Evolutionary conservation across 2,797 vertebrate genomes (phyloP), one percentile per base, ranked within the genome.

Genomic region (Chiroxiphia lanceolata): DNA sequence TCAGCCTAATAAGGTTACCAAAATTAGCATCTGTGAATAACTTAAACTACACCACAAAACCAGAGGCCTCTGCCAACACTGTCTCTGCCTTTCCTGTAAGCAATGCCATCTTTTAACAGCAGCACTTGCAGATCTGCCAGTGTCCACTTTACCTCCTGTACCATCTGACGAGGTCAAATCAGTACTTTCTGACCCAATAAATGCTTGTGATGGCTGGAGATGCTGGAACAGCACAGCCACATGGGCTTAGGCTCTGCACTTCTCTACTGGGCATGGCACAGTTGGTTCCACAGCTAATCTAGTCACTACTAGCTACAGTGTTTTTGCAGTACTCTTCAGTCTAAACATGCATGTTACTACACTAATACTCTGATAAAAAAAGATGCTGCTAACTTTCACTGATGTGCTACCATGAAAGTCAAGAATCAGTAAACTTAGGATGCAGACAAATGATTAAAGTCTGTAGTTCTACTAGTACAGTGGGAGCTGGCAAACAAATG

Each of bases 231-330:
- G 38, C 6, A n/a, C 76, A 65, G 47, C 47, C 78, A 50, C 44
- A 3, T 33, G 4, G 38, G 15, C 42, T 87, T 1, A 27, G 17
- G 42, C 54, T 53, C 54, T 5, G 7, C 50, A 3, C 25, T 44
- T 50, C 34, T 9, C 40, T 40, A 9, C 13, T 48, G 36, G 10
- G 44, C 70, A 34, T 0, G 0, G 47, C 15, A 12, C 10, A 45
- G 44, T 0, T 13, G 33, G 54, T 50, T 76, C 60, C 86, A 75
- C 9, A 45, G 75, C 63, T 68, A 8, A 44, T 4, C 15, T 60
- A 51, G 3, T 33, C 50, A 50, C 48, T 71, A 13, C 18, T 0
- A 64, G n/a, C 50, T 18, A 6, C 1, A 65, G 13, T 4, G 13
- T 42, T 63, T 60, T 13, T 76, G 61, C 57, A 64, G 48, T 18